A percentile compares a stretch with the other conserved stretches of the same genome.
These are phyloP conservation scores for Corythaeola cristata DNA, from an alignment of 2,113 vertebrate genomes.

Conservation along the genomic window DNA sequence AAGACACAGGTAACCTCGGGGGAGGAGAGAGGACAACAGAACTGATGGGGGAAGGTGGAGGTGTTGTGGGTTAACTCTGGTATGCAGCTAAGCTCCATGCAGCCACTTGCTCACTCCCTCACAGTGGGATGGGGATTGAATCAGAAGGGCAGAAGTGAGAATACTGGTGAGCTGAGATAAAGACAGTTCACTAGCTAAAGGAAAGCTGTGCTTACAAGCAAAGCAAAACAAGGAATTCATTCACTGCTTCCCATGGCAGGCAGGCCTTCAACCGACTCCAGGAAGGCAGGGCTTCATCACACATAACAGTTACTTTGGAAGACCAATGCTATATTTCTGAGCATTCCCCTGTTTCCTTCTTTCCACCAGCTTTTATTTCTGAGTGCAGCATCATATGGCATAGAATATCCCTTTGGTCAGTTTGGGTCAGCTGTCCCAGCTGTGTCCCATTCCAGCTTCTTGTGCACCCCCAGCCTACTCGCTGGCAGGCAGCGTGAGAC, in stretches of 20 bases:
- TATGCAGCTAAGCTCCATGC: background rate
- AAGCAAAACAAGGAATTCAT: background rate
- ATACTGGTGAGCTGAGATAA: background rate
- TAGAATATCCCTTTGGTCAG: background rate
- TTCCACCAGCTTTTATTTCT: background rate
- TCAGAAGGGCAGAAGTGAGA: background rate
- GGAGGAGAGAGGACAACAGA: background rate
- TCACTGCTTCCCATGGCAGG: background rate
- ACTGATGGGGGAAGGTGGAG: background rate
- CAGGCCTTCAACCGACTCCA: background rate
- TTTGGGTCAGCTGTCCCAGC: background rate
- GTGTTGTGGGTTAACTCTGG: background rate
- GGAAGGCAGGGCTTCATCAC: background rate
- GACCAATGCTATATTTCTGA: fast-evolving
- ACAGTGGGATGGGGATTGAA: background rate
- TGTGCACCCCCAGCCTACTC: background rate
- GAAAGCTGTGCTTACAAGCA: fast-evolving
- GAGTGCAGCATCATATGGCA: background rate
- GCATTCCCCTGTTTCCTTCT: background rate
- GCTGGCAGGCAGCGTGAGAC: background rate
- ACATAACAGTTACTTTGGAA: background rate
- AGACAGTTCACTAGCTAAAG: background rate
- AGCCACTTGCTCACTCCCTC: fast-evolving
- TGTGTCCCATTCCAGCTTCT: background rate
- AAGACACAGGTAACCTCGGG: conserved; percentile 88